Evolutionary conservation across 2,113 vertebrate species (phyloP), one percentile per base, ranked within the genome.

Genomic region (Labeo rohita): DNA sequence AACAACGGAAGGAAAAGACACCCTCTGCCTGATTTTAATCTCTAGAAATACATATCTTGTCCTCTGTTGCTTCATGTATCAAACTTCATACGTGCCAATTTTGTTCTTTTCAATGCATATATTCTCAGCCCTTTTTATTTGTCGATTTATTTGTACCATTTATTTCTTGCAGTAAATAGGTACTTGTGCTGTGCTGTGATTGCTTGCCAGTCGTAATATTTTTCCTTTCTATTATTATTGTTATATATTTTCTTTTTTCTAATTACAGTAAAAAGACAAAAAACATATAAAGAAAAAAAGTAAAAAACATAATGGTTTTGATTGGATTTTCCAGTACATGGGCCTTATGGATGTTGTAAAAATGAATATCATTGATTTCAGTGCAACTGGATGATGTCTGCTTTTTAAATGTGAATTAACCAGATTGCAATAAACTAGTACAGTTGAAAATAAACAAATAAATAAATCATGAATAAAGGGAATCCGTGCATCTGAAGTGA

Each of bases 341-440:
- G 96, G 96, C 97, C 96, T 93, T 96, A 96, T 96, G 96, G 96
- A 97, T 95, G 96, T 96, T 98, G 95, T 98, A 97, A 97, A 95
- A 98, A 98, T 97, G 95, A 98, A 94, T 97, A 96, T 97, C 96
- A 97, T 97, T 93, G 89, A 96, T 97, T 97, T 97, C 96, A 96
- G 95, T 97, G 96, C 97, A 95, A 97, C 97, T 98, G 97, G 97
- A 98, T 97, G 96, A 97, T 96, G 94, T 94, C 94, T 97, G 96
- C 96, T 98, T 98, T 97, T 96, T 97, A 97, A 98, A 97, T 97
- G 97, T 97, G 97, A 98, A 96, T 97, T 96, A 96, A 97, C 96
- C 97, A 97, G 97, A 98, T 96, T 96, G 96, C 96, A 98, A 97
- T 98, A 97, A 93, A 97, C 96, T 96, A 97, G 97, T 97, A 96